Evolutionary conservation across 35 echinoderm and acorn worm species (phyloP).

Genomic region (Acanthaster planci): DNA sequence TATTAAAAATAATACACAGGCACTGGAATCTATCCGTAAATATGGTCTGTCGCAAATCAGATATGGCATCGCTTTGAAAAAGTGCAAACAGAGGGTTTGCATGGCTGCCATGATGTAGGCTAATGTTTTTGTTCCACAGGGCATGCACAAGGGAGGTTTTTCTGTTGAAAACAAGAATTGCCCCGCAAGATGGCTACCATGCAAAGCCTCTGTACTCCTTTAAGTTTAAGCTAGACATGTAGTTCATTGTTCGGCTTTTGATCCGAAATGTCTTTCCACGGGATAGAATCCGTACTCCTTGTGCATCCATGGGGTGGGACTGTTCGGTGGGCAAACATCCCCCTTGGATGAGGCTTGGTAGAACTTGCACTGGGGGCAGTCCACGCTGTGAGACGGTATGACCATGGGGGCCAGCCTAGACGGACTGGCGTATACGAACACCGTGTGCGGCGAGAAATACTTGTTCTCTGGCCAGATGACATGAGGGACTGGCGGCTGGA

Average conservation of each 20-base stretch:
- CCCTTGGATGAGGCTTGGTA: constrained; percentile 49
- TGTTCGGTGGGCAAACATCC: constrained; percentile 75
- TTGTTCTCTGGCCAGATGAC: constrained; percentile 85
- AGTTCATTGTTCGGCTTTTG: background rate
- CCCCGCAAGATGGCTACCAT: no score
- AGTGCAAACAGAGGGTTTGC: no score
- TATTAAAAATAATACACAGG: no score
- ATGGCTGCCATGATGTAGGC: no score
- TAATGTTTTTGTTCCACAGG: no score
- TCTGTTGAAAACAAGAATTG: no score
- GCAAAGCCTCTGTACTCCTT: no score
- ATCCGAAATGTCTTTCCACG: constrained; percentile 60
- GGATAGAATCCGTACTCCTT: constrained; percentile 91
- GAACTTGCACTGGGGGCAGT: constrained; percentile 78
- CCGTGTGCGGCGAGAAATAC: constrained; percentile 53
- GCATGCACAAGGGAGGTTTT: no score
- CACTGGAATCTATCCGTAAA: no score
- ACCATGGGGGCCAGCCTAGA: constrained; percentile 71
- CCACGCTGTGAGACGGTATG: constrained; percentile 75
- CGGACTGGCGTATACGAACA: constrained; percentile 80
- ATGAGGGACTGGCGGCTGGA: constrained; percentile 69
- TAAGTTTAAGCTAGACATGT: no score
- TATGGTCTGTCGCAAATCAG: no score
- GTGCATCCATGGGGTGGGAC: constrained; percentile 60
- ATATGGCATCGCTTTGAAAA: no score